These are phyloP conservation scores for Rhea pennata DNA, from an alignment of 2,113 vertebrate genomes.

Conservation along the genomic window DNA sequence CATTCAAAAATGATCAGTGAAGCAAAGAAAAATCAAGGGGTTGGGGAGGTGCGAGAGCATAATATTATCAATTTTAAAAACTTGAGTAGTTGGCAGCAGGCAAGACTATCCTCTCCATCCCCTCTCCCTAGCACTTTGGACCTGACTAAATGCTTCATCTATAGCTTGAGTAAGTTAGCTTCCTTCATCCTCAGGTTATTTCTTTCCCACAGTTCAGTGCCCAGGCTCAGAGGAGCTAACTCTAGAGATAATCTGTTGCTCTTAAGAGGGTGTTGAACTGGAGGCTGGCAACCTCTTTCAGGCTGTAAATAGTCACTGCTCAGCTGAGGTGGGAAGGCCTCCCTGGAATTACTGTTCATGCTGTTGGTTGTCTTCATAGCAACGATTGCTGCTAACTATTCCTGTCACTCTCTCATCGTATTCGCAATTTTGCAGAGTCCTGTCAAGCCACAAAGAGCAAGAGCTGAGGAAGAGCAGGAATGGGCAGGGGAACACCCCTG, in stretches of 20 bases:
- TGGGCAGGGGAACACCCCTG: neutral
- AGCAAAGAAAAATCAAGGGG: neutral
- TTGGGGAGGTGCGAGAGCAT: neutral
- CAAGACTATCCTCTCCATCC: neutral
- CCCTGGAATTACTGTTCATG: constrained; percentile 1
- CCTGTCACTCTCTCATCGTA: neutral
- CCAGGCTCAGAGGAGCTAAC: neutral
- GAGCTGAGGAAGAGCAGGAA: neutral
- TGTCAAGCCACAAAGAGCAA: neutral
- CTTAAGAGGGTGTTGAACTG: constrained; percentile 41
- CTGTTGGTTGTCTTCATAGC: neutral
- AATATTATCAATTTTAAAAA: neutral
- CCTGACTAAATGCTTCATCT: neutral
- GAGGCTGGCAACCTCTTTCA: constrained; percentile 12
- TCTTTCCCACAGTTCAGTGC: neutral
- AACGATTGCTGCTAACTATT: neutral
- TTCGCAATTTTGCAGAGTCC: neutral
- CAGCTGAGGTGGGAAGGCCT: constrained; percentile 18
- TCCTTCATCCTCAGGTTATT: neutral
- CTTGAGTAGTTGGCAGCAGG: neutral
- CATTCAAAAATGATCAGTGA: neutral
- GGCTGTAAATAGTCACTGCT: constrained; percentile 43
- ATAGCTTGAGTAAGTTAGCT: neutral
- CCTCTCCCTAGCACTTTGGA: neutral
- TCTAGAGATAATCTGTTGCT: constrained; percentile 15